A percentile compares a stretch with the other conserved stretches of the same genome.
Conservation (phyloP, 2,888 invertebrate species). For the Agonum fuliginosum region DNA sequence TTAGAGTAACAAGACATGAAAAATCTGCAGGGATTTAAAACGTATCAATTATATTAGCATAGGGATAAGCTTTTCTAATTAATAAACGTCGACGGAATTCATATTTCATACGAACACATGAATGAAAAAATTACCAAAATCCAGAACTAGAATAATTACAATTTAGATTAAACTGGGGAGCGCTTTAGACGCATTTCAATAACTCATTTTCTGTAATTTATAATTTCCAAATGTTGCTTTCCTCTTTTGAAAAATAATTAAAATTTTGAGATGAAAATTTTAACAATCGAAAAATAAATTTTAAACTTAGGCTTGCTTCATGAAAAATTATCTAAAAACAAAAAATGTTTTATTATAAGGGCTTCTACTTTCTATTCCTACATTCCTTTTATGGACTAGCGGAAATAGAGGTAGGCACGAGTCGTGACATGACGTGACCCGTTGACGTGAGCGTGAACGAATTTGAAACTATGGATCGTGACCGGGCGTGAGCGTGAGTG, state of each 20-base stretch:
- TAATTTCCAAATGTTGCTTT: not conserved
- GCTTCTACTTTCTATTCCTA: no score
- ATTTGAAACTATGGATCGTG: no score
- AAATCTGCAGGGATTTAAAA: slow-evolving; percentile 33
- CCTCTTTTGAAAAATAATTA: not conserved
- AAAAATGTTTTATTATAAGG: no score
- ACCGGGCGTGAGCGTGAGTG: no score
- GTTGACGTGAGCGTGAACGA: no score
- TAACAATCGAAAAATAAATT: no score
- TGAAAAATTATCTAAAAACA: no score
- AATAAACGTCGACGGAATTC: slow-evolving; percentile 33
- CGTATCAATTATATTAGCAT: slow-evolving; percentile 23
- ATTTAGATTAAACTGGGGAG: slow-evolving; percentile 22
- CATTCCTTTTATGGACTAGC: no score
- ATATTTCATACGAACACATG: slow-evolving; percentile 17
- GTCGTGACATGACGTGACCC: no score
- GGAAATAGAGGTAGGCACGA: no score
- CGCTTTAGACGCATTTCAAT: slow-evolving; percentile 1
- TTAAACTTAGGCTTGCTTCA: no score
- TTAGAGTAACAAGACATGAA: not conserved
- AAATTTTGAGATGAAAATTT: no score
- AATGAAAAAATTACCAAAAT: slow-evolving; percentile 24
- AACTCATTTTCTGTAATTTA: not conserved
- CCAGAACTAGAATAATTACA: slow-evolving; percentile 33
- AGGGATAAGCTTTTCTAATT: slow-evolving; percentile 3